These are phyloP conservation scores for Monochamus alternatus DNA, from an alignment of 2,888 invertebrate species.

Conservation along the genomic window DNA sequence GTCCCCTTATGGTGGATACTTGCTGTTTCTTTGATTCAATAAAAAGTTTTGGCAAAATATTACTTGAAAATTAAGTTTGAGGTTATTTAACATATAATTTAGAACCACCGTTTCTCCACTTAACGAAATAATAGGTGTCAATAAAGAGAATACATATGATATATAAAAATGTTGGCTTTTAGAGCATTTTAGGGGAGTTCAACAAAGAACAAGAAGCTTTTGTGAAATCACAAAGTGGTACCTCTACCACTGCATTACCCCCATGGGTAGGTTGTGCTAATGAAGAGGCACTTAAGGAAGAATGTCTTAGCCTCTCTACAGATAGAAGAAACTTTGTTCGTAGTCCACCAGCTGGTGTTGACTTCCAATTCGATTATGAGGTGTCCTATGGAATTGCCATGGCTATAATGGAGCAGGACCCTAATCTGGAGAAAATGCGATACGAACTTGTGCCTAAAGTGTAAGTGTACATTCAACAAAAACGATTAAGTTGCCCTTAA, in stretches of 20 bases:
- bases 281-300: slow-evolving; percentile 94
- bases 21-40: too few species aligned
- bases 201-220: slow-evolving; percentile 98
- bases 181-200: slow-evolving; percentile 97
- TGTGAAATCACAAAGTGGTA: slow-evolving; percentile 87
- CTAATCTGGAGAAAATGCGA: slow-evolving; percentile 97
- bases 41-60: too few species aligned
- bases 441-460: slow-evolving; percentile 99
- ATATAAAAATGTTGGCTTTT: slow-evolving; percentile 55
- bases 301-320: slow-evolving; percentile 94
- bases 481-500: neutral
- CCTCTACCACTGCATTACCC: slow-evolving; percentile 81
- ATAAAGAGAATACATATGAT: neutral
- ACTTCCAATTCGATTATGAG: slow-evolving; percentile 96
- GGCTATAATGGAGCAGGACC: slow-evolving; percentile 95
- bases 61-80: too few species aligned
- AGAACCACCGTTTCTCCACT: too few species aligned
- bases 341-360: slow-evolving; percentile 95
- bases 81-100: too few species aligned
- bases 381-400: slow-evolving; percentile 93
- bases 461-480: slow-evolving; percentile 75
- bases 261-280: slow-evolving; percentile 98
- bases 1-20: too few species aligned
- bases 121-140: too few species aligned
- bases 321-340: slow-evolving; percentile 98